Percentiles rank a stretch among this genome's conserved stretches.
Evolutionary conservation across 2,888 invertebrate species (phyloP).

Genomic region (Agrotis ipsilon): DNA sequence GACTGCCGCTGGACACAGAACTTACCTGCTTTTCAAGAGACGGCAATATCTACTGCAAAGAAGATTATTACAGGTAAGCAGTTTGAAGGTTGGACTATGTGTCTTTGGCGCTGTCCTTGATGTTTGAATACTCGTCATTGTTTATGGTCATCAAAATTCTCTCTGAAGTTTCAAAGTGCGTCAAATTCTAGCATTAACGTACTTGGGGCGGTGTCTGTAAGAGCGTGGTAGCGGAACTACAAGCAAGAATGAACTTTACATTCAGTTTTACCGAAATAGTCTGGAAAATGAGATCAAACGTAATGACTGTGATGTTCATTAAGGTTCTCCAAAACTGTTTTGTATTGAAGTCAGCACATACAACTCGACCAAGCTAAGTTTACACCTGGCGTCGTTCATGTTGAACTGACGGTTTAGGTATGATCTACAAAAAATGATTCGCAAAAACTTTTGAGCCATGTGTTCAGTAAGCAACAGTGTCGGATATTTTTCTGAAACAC

Average conservation of each 20-base stretch:
- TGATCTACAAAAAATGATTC: too few relatives aligned
- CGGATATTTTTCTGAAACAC: too few relatives aligned
- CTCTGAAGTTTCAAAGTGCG: background rate
- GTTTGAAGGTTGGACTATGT: background rate
- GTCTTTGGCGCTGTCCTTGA: background rate
- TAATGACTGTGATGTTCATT: too few relatives aligned
- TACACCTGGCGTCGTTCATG: too few relatives aligned
- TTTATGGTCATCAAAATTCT: too few relatives aligned
- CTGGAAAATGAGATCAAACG: background rate
- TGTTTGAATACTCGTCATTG: background rate
- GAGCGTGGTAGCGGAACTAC: background rate
- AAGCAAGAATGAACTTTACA: background rate
- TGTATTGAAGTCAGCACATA: background rate
- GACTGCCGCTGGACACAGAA: constrained; percentile 95
- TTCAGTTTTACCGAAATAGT: background rate
- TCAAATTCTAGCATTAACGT: too few relatives aligned
- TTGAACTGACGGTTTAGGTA: too few relatives aligned
- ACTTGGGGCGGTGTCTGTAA: background rate
- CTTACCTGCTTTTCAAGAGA: constrained; percentile 97
- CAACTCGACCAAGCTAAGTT: too few relatives aligned
- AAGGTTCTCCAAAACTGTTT: background rate
- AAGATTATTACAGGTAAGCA: constrained; percentile 97
- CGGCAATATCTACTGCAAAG: constrained; percentile 98
- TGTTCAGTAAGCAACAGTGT: too few relatives aligned
- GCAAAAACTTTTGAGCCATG: too few relatives aligned